These are phyloP conservation scores for Oligia strigilis DNA, from an alignment of 2,888 invertebrate species.

Conservation along the genomic window DNA sequence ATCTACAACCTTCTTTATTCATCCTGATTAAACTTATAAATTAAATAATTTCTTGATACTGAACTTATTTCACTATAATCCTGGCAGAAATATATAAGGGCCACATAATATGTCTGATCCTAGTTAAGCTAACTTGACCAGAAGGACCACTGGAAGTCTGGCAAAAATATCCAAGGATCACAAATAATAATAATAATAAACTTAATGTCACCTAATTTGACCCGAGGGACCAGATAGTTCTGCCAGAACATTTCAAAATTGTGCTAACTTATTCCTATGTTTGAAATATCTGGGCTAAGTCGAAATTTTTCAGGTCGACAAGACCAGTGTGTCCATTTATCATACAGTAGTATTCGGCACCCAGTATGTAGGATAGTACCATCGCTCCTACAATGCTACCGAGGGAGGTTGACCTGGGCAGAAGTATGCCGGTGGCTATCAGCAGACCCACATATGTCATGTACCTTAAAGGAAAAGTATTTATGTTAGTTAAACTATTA, in stretches of 20 bases:
- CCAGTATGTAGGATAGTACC: slow-evolving; percentile 95
- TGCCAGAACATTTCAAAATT: slow-evolving; percentile 12
- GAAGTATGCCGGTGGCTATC: slow-evolving; percentile 95
- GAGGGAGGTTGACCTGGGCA: slow-evolving; percentile 94
- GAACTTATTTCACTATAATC: slow-evolving; percentile 24
- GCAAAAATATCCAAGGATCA: slow-evolving; percentile 22
- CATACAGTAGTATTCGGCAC: slow-evolving; percentile 94
- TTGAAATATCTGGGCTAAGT: slow-evolving; percentile 79
- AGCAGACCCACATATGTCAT: slow-evolving; percentile 96
- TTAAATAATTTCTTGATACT: slow-evolving; percentile 21
- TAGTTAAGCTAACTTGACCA: background rate
- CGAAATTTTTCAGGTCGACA: slow-evolving; percentile 81
- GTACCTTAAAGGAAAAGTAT: slow-evolving; percentile 89
- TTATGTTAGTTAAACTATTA: background rate
- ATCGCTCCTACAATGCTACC: slow-evolving; percentile 95
- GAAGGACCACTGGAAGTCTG: background rate
- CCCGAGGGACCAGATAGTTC: background rate
- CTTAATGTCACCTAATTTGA: background rate
- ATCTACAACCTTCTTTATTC: slow-evolving; percentile 20
- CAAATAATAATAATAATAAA: too few relatives aligned
- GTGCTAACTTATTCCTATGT: slow-evolving; percentile 63
- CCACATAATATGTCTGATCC: background rate
- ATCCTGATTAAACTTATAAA: slow-evolving; percentile 6
- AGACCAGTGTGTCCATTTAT: slow-evolving; percentile 89
- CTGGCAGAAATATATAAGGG: slow-evolving; percentile 29